These are phyloP conservation scores for Periplaneta americana DNA, from an alignment of 1,140 invertebrate genomes.

Conservation along the genomic window DNA sequence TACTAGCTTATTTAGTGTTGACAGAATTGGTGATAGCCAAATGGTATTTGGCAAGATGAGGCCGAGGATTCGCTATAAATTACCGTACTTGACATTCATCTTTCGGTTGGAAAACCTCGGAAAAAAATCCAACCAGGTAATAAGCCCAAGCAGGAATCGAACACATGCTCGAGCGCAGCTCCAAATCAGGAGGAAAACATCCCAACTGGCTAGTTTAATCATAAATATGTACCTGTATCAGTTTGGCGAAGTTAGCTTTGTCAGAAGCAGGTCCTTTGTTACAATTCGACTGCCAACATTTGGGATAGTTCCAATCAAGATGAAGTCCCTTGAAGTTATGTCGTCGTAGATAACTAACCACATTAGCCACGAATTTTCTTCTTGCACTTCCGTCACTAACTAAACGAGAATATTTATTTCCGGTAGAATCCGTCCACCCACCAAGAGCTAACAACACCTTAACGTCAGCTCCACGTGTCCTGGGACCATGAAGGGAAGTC, in stretches of 20 bases:
- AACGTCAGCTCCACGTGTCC: conserved; percentile 34
- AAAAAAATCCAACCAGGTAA: no score
- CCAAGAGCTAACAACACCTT: conserved; percentile 72
- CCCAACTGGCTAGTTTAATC: background rate
- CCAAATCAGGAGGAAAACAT: no score
- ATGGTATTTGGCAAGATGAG: no score
- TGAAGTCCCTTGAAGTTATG: conserved; percentile 78
- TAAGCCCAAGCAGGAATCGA: no score
- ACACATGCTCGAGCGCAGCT: no score
- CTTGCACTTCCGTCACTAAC: conserved; percentile 56
- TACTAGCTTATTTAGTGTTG: no score
- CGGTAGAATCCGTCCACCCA: conserved; percentile 85
- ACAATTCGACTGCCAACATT: conserved; percentile 88
- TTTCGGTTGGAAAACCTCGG: no score
- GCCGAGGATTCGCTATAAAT: no score
- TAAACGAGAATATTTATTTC: conserved; percentile 75
- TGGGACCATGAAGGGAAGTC: conserved; percentile 54
- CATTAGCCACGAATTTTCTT: conserved; percentile 60
- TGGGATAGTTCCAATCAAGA: conserved; percentile 88
- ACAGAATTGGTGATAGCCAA: no score
- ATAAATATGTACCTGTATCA: conserved; percentile 52
- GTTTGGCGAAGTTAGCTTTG: conserved; percentile 66
- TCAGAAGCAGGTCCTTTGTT: conserved; percentile 70
- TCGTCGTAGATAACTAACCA: conserved; percentile 60
- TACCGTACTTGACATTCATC: no score